Evolutionary conservation across 2,113 vertebrate genomes (phyloP).

Genomic region (Opisthocomus hoazin): DNA sequence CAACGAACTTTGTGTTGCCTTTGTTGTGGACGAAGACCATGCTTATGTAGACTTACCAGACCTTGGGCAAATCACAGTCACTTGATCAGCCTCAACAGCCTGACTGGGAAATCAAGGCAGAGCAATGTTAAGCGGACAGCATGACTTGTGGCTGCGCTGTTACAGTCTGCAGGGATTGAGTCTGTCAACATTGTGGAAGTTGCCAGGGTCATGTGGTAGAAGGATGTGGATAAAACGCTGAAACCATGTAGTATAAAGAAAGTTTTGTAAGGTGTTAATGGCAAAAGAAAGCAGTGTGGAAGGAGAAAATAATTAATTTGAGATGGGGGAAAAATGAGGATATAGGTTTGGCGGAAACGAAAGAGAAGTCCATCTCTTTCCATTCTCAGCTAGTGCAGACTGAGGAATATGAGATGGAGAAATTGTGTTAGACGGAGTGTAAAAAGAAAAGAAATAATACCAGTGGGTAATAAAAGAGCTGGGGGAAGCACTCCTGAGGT

Average conservation of each 20-base stretch:
- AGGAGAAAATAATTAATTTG: background rate
- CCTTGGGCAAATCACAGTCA: background rate
- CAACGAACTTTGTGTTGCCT: background rate
- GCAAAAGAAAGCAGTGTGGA: background rate
- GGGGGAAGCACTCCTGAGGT: background rate
- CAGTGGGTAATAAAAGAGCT: background rate
- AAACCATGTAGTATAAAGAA: background rate
- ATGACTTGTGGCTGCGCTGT: background rate
- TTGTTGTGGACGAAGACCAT: background rate
- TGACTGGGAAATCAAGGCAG: background rate
- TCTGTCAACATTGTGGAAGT: background rate
- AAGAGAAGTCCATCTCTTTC: background rate
- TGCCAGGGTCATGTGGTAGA: background rate
- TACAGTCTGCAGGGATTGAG: background rate
- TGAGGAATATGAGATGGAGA: background rate
- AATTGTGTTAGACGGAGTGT: background rate
- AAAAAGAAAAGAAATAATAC: background rate
- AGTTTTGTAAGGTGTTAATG: background rate
- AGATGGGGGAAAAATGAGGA: background rate
- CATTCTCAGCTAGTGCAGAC: background rate
- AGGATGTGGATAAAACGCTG: background rate
- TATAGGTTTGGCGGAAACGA: background rate
- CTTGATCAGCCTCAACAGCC: background rate
- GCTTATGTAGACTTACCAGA: background rate
- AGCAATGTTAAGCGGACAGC: background rate